phyloP scores from a whole-genome alignment of 2,797 vertebrate species.

The Liparis tanakae region DNA sequence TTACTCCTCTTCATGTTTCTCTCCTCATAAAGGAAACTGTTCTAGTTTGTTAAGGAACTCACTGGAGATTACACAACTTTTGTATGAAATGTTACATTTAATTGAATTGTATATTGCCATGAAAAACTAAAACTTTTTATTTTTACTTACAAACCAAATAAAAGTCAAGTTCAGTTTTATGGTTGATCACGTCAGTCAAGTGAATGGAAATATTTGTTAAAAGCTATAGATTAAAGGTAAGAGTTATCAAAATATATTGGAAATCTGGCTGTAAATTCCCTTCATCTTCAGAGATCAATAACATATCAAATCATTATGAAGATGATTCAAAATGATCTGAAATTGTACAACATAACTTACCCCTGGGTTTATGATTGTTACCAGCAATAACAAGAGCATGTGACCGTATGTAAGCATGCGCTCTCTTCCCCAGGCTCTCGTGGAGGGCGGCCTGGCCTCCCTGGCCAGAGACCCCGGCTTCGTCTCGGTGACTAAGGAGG shows the following conservation, averaged over 20 bases:
- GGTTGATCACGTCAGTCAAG: background rate
- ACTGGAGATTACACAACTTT: background rate
- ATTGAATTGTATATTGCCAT: background rate
- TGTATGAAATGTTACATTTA: background rate
- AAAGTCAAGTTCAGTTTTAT: too few relatives aligned
- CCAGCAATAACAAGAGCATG: background rate
- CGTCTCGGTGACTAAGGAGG: slow-evolving; percentile 78
- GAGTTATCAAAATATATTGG: background rate
- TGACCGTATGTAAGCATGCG: background rate
- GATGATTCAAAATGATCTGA: background rate
- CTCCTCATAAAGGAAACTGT: background rate
- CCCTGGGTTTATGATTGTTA: background rate
- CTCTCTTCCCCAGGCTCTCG: slow-evolving; percentile 81
- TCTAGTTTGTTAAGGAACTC: slow-evolving; percentile 3
- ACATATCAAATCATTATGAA: background rate
- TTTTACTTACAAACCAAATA: background rate
- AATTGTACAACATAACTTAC: background rate
- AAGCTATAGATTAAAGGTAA: background rate
- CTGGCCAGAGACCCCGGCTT: slow-evolving; percentile 83
- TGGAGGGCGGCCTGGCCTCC: slow-evolving; percentile 79
- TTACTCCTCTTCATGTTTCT: background rate
- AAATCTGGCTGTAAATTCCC: background rate
- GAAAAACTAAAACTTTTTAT: background rate
- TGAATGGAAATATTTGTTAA: background rate
- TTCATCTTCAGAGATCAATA: slow-evolving; percentile 4